Conservation (phyloP, 2,888 invertebrate species). For the Lydus trimaculatus region DNA sequence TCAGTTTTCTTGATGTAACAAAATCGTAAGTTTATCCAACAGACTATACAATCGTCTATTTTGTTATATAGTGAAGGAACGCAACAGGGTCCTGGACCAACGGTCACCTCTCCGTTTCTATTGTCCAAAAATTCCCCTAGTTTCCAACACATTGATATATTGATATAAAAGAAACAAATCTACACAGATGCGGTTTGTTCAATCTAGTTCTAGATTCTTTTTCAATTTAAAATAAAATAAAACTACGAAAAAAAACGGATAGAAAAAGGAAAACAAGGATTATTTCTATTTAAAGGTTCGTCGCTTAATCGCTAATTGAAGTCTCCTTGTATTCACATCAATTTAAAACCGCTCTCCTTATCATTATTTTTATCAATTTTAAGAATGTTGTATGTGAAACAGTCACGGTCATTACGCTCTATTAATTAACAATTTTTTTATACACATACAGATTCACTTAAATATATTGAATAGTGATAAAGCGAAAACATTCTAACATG, state of each 20-base stretch:
- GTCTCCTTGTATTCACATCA: constrained; percentile 15
- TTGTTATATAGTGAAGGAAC: constrained; percentile 37
- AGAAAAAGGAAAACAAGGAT: background rate
- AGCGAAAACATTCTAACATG: constrained; percentile 34
- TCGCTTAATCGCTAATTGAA: constrained; percentile 25
- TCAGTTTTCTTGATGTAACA: constrained; percentile 40
- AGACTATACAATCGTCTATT: constrained; percentile 6
- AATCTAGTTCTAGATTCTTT: background rate
- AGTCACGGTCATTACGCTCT: constrained; percentile 27
- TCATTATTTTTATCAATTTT: constrained; percentile 8
- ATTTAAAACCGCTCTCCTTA: background rate
- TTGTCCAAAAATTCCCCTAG: constrained; percentile 45
- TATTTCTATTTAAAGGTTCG: background rate
- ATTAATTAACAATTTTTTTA: constrained; percentile 20
- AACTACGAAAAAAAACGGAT: background rate
- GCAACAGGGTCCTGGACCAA: constrained; percentile 39
- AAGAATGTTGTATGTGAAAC: constrained; percentile 8
- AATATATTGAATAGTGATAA: constrained; percentile 29
- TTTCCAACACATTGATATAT: constrained; percentile 17
- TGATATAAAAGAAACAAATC: constrained; percentile 15
- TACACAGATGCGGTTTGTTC: background rate
- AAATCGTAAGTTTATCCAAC: constrained; percentile 40
- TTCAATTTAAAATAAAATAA: background rate
- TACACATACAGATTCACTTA: constrained; percentile 19
- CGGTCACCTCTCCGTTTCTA: constrained; percentile 43